phyloP scores from a whole-genome alignment of 2,888 invertebrate genomes.

The Sinopyrophorus schimmeli region DNA sequence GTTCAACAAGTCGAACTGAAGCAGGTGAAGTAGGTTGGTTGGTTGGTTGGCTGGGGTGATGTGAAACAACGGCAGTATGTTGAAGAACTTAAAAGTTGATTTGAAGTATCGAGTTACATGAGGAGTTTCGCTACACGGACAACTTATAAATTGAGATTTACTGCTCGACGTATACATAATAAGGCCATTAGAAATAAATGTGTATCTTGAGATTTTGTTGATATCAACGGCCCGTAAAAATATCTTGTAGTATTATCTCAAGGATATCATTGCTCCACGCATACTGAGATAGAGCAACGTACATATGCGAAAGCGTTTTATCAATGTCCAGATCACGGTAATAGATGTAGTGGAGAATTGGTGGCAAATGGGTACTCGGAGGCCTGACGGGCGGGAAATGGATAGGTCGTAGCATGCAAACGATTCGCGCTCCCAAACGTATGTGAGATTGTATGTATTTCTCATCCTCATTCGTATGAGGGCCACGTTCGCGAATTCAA shows the following conservation, averaged over 20 bases:
- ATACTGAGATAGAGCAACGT: slow-evolving; percentile 35
- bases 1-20: slow-evolving; percentile 48
- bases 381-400: slow-evolving; percentile 41
- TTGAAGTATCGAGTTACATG: slow-evolving; percentile 40
- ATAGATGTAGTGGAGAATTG: slow-evolving; percentile 44
- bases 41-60: no score
- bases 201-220: slow-evolving; percentile 40
- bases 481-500: slow-evolving; percentile 39
- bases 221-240: slow-evolving; percentile 14
- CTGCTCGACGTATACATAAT: slow-evolving; percentile 38
- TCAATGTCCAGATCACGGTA: slow-evolving; percentile 39
- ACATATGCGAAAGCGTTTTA: slow-evolving; percentile 38
- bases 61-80: slow-evolving; percentile 40
- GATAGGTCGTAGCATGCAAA: slow-evolving; percentile 39
- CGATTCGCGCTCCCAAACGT: slow-evolving; percentile 38
- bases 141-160: slow-evolving; percentile 46
- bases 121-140: slow-evolving; percentile 31
- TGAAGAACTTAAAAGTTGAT: slow-evolving; percentile 46
- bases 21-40: no score
- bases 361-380: slow-evolving; percentile 43
- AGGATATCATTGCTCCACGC: slow-evolving; percentile 31
- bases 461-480: slow-evolving; percentile 39
- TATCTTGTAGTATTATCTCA: slow-evolving; percentile 20
- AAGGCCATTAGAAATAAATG: slow-evolving; percentile 44
- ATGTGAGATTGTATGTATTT: slow-evolving; percentile 36